Percentiles rank a stretch among this genome's conserved stretches.
Evolutionary conservation across 2,888 invertebrate genomes (phyloP).

Genomic region (Nomada hirtipes): DNA sequence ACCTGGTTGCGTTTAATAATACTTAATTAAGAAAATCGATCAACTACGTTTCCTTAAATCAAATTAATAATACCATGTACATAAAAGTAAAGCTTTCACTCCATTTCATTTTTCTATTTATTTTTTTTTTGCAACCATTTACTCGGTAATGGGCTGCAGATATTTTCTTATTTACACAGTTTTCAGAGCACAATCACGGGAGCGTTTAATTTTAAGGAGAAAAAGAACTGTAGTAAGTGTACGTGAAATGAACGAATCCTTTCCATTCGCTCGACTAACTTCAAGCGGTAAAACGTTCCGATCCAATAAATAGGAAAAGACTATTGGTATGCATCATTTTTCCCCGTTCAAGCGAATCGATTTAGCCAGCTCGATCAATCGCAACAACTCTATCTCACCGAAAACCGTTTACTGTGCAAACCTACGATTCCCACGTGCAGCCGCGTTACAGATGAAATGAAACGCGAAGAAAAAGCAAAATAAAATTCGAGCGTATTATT

Average conservation of each 20-base stretch:
- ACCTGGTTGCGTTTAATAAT: constrained; percentile 1
- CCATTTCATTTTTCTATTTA: background rate
- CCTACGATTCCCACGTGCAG: background rate
- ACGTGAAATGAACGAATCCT: constrained; percentile 26
- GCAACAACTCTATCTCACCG: constrained; percentile 27
- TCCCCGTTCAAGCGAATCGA: constrained; percentile 46
- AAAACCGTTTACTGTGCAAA: background rate
- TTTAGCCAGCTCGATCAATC: constrained; percentile 40
- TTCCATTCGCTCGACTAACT: constrained; percentile 48
- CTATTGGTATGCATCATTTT: constrained; percentile 45
- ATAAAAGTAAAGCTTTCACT: constrained; percentile 23
- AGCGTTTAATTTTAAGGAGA: constrained; percentile 2
- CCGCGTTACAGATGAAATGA: background rate
- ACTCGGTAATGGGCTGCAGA: background rate
- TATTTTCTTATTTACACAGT: background rate
- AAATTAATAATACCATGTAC: background rate
- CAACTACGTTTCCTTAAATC: constrained; percentile 10
- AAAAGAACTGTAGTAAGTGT: constrained; percentile 1
- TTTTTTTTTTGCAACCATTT: background rate
- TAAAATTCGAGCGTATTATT: background rate
- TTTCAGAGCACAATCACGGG: background rate
- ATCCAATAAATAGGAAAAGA: constrained; percentile 61
- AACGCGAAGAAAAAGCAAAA: background rate
- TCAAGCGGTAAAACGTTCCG: constrained; percentile 57
- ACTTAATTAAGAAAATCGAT: constrained; percentile 19